phyloP scores from a whole-genome alignment of 2,797 vertebrate genomes.

The Myripristis jacobus region DNA sequence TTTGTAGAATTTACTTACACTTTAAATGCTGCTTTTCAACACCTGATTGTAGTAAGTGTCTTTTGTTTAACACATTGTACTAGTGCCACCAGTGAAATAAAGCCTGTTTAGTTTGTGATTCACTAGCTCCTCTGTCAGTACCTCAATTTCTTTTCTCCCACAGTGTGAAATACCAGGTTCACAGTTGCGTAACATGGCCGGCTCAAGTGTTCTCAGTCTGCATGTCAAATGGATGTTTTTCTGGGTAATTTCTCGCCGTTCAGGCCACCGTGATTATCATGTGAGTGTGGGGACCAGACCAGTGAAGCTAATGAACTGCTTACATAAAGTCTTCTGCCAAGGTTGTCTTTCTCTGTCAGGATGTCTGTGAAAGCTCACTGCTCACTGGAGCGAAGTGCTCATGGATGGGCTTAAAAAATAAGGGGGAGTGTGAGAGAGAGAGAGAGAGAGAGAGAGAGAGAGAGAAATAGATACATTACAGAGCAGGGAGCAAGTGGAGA shows the following conservation, averaged over 20 bases:
- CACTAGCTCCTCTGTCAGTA: conserved; percentile 23
- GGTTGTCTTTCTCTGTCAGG: conserved; percentile 55
- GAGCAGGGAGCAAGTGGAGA: conserved; percentile 21
- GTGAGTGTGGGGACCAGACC: conserved; percentile 37
- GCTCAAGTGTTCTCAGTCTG: conserved; percentile 43
- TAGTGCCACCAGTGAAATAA: conserved; percentile 28
- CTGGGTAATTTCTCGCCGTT: conserved; percentile 59
- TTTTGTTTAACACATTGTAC: conserved; percentile 5
- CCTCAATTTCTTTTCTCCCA: conserved; percentile 19
- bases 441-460: conserved; percentile 10
- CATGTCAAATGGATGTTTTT: conserved; percentile 62
- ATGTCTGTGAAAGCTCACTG: conserved; percentile 50
- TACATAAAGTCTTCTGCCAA: conserved; percentile 63
- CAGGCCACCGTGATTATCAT: conserved; percentile 46
- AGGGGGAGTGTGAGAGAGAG: not conserved
- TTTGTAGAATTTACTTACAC: not conserved
- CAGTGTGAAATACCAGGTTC: conserved; percentile 28
- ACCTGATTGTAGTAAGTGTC: not conserved
- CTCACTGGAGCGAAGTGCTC: conserved; percentile 52
- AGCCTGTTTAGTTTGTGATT: conserved; percentile 40
- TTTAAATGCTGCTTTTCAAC: not conserved
- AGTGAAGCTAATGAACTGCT: conserved; percentile 64
- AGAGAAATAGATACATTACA: too few relatives aligned
- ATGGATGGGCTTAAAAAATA: conserved; percentile 29
- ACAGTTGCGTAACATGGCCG: conserved; percentile 48